Evolutionary conservation across 2,888 invertebrate species (phyloP).

Genomic region (Neoaliturus tenellus): DNA sequence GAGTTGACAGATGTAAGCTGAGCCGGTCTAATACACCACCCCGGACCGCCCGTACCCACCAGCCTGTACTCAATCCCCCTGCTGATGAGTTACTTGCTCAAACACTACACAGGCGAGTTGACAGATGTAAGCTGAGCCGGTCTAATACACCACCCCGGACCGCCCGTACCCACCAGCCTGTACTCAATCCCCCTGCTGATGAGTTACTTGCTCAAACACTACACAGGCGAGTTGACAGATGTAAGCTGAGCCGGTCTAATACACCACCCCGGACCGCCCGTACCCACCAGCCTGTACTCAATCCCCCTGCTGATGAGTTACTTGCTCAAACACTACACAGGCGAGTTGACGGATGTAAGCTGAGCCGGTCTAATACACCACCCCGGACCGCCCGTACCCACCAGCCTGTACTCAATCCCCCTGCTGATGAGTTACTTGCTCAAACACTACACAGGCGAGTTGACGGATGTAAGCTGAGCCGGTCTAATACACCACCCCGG

Average conservation of each 20-base stretch:
- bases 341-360: neutral
- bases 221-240: neutral
- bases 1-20: neutral
- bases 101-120: neutral
- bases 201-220: neutral
- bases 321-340: neutral
- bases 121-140: neutral
- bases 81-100: neutral
- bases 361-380: neutral
- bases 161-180: no score
- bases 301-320: neutral
- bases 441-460: neutral
- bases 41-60: neutral
- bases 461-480: neutral
- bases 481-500: neutral
- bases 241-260: neutral
- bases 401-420: no score
- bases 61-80: no score
- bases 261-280: neutral
- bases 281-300: no score
- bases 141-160: neutral
- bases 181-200: no score
- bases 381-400: neutral
- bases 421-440: neutral
- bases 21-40: neutral